Percentiles rank a stretch among this genome's conserved stretches.
Evolutionary conservation across 2,113 vertebrate species (phyloP).

Genomic region (Gadus chalcogrammus): DNA sequence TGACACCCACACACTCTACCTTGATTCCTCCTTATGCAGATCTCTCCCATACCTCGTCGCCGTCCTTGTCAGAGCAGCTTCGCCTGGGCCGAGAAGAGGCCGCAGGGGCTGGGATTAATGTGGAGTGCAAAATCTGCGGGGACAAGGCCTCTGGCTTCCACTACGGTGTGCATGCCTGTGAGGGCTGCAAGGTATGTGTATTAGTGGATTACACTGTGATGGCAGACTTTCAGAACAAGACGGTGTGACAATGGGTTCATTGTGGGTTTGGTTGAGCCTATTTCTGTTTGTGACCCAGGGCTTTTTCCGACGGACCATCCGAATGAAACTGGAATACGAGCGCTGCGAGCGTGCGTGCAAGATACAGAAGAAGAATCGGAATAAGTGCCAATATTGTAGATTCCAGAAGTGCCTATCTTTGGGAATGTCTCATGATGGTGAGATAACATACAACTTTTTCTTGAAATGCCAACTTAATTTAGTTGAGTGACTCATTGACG

Average conservation of each 20-base stretch:
- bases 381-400: slow-evolving; percentile 98
- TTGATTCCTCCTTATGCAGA: slow-evolving; percentile 62
- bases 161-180: slow-evolving; percentile 95
- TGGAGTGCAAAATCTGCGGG: slow-evolving; percentile 94
- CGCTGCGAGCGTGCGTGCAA: slow-evolving; percentile 91
- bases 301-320: slow-evolving; percentile 93
- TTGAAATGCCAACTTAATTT: background rate
- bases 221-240: background rate
- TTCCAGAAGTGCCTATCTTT: slow-evolving; percentile 97
- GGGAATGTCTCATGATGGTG: slow-evolving; percentile 98
- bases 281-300: slow-evolving; percentile 71
- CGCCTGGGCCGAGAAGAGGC: slow-evolving; percentile 81
- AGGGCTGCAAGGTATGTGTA: slow-evolving; percentile 90
- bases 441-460: slow-evolving; percentile 45
- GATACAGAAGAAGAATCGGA: slow-evolving; percentile 96
- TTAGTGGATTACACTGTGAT: background rate
- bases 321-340: slow-evolving; percentile 97
- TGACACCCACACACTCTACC: background rate
- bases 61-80: slow-evolving; percentile 87
- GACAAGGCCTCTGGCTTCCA: slow-evolving; percentile 97
- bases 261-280: background rate
- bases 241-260: background rate
- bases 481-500: too few species aligned
- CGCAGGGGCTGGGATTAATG: slow-evolving; percentile 74
- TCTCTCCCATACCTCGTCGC: slow-evolving; percentile 81